Conservation (phyloP, 1,140 invertebrate species). For the Drosophila pruinosa region DNA sequence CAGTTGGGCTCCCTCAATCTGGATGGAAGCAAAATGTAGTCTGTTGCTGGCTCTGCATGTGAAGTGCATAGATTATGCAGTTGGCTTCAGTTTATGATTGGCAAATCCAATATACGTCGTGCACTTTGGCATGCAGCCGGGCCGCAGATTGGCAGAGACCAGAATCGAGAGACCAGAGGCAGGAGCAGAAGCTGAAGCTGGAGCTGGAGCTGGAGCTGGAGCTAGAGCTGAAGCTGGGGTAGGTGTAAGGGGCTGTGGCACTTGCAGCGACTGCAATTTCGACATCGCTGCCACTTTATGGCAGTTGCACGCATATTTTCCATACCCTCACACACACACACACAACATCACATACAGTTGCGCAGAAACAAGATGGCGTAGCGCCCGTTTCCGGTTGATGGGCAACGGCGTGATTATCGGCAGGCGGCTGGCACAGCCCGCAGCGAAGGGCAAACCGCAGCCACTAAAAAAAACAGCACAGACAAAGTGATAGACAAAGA, state of each 20-base stretch:
- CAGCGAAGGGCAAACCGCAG: slow-evolving; percentile 61
- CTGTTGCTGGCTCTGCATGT: slow-evolving; percentile 41
- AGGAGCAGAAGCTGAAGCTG: not conserved
- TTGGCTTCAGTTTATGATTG: slow-evolving; percentile 80
- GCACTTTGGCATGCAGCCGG: slow-evolving; percentile 68
- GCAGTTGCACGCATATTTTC: slow-evolving; percentile 75
- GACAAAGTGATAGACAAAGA: not conserved
- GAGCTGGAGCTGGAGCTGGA: slow-evolving; percentile 7
- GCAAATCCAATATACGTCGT: slow-evolving; percentile 78
- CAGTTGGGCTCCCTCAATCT: not conserved
- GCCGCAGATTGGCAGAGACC: slow-evolving; percentile 54
- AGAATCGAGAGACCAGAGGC: not conserved
- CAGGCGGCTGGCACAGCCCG: slow-evolving; percentile 49
- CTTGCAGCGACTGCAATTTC: slow-evolving; percentile 49
- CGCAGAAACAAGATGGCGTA: slow-evolving; percentile 72
- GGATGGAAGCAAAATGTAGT: slow-evolving; percentile 1
- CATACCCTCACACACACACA: slow-evolving; percentile 23
- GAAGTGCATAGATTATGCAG: slow-evolving; percentile 78
- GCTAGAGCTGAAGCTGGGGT: slow-evolving; percentile 16
- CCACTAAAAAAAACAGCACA: slow-evolving; percentile 37
- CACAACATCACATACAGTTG: slow-evolving; percentile 12
- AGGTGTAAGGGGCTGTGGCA: not conserved
- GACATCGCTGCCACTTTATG: slow-evolving; percentile 67
- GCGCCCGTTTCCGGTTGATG: slow-evolving; percentile 75
- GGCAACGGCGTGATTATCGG: slow-evolving; percentile 75